Evolutionary conservation across 2,113 vertebrate genomes (phyloP).

Genomic region (Ptilorrhoa leucosticta): DNA sequence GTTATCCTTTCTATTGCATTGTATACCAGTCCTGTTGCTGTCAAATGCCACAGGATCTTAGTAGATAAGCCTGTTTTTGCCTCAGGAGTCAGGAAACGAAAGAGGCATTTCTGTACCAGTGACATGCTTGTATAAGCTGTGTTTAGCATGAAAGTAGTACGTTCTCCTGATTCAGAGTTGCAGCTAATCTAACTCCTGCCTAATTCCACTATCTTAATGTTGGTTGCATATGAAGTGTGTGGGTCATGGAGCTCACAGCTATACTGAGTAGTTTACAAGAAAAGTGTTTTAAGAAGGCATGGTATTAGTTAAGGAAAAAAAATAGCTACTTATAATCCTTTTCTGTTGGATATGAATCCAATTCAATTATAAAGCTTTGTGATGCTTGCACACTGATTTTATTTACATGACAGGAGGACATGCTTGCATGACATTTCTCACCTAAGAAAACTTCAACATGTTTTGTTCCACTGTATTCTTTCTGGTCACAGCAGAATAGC

Average conservation of each 20-base stretch:
- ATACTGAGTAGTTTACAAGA: neutral
- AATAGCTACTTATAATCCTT: fast-evolving
- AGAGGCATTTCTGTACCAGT: neutral
- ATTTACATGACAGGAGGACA: neutral
- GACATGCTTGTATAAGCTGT: neutral
- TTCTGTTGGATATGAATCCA: neutral
- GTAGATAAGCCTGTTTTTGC: neutral
- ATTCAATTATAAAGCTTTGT: neutral
- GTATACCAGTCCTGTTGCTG: neutral
- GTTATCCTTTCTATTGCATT: neutral
- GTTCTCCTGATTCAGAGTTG: neutral
- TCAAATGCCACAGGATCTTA: neutral
- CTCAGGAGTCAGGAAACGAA: neutral
- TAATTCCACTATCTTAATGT: neutral
- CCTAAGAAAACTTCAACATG: neutral
- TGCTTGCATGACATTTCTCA: neutral
- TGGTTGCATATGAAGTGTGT: neutral
- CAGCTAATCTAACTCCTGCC: neutral
- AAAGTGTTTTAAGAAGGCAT: neutral
- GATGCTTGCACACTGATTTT: neutral
- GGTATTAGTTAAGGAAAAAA: neutral
- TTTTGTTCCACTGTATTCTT: neutral
- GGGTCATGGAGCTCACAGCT: neutral
- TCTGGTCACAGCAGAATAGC: neutral
- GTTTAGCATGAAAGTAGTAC: neutral